phyloP scores from a whole-genome alignment of 2,888 invertebrate genomes.

The Dynastes maya region DNA sequence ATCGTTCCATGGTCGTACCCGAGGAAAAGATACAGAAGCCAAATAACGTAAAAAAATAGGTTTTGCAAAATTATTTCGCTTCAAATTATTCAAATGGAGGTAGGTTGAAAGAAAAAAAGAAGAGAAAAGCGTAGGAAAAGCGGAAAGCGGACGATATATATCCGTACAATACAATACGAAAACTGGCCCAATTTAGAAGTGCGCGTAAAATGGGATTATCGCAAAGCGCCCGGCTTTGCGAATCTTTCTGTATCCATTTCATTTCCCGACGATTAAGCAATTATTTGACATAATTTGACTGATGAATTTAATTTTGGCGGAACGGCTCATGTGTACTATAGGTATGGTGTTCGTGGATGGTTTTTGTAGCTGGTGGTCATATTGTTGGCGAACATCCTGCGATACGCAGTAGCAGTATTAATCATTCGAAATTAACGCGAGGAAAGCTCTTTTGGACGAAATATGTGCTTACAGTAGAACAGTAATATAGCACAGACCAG shows the following conservation, averaged over 20 bases:
- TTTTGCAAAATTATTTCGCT: slow-evolving; percentile 26
- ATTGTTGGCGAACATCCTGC: slow-evolving; percentile 2
- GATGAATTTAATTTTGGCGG: slow-evolving; percentile 63
- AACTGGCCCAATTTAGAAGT: slow-evolving; percentile 56
- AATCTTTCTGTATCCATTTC: slow-evolving; percentile 56
- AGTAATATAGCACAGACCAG: not conserved
- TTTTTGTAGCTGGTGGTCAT: slow-evolving; percentile 12
- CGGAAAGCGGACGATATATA: slow-evolving; percentile 30
- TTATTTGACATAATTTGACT: slow-evolving; percentile 62
- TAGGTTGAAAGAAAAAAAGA: slow-evolving; percentile 8
- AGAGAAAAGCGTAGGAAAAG: not conserved
- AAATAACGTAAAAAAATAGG: not conserved
- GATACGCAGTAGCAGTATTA: not conserved
- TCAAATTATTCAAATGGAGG: slow-evolving; percentile 23
- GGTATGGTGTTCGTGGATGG: not conserved
- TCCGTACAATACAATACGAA: slow-evolving; percentile 46
- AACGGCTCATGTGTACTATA: slow-evolving; percentile 14
- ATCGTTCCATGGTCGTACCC: too few relatives aligned
- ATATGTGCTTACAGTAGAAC: not conserved
- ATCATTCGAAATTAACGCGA: slow-evolving; percentile 5
- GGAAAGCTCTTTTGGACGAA: not conserved
- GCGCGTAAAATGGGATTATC: slow-evolving; percentile 54
- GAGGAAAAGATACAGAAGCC: not conserved
- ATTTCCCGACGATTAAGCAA: slow-evolving; percentile 62
- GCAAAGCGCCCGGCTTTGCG: slow-evolving; percentile 54